Evolutionary conservation across 1,140 invertebrate genomes (phyloP).

Genomic region (Rhopalosiphum padi): DNA sequence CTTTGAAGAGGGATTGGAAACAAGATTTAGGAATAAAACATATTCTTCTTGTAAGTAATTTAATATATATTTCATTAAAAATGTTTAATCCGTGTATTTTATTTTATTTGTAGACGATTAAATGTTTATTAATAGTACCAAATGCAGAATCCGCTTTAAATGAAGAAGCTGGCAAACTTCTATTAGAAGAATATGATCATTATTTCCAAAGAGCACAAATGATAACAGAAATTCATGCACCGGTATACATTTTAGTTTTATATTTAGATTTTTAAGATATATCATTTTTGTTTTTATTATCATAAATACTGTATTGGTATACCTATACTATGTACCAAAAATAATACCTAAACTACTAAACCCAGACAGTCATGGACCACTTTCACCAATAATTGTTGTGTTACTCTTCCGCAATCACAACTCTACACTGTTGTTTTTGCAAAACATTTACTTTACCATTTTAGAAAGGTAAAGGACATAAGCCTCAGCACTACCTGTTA

Average conservation of each 20-base stretch:
- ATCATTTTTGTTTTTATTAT: too few relatives aligned
- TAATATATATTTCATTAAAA: neutral
- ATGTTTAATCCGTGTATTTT: neutral
- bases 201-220: constrained; percentile 89
- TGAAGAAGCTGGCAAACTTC: constrained; percentile 90
- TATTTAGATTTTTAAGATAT: neutral
- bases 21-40: constrained; percentile 95
- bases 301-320: too few relatives aligned
- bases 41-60: constrained; percentile 80
- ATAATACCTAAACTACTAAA: too few relatives aligned
- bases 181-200: constrained; percentile 90
- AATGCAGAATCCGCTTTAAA: constrained; percentile 94
- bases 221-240: constrained; percentile 94
- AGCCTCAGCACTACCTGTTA: too few relatives aligned
- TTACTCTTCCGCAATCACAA: too few relatives aligned
- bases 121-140: constrained; percentile 91
- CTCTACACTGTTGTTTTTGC: too few relatives aligned
- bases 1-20: constrained; percentile 97
- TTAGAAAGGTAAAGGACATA: too few relatives aligned
- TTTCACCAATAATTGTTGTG: too few relatives aligned
- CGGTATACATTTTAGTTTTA: constrained; percentile 64
- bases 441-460: too few relatives aligned
- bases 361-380: too few relatives aligned
- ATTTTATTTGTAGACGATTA: constrained; percentile 74
- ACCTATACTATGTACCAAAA: too few relatives aligned